A percentile compares a stretch with the other conserved stretches of the same genome.
These are phyloP conservation scores for Pterocles burchelli DNA, from an alignment of 2,113 vertebrate genomes.

Conservation along the genomic window DNA sequence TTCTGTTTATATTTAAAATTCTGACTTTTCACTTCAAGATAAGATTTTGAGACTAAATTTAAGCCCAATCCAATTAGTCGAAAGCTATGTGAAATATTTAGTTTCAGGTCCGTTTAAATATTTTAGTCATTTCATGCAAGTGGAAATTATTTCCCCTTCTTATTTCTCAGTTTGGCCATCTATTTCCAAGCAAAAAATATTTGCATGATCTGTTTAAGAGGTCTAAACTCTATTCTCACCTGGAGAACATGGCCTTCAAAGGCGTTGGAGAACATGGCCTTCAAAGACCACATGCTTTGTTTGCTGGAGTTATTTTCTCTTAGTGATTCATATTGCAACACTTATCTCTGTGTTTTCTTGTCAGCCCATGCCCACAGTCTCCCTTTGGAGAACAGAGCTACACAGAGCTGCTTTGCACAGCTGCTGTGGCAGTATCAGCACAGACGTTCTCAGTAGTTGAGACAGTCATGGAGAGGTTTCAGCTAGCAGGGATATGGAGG, in stretches of 20 bases:
- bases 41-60: not conserved
- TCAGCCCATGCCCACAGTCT: not conserved
- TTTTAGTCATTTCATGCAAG: not conserved
- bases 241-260: not conserved
- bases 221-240: not conserved
- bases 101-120: not conserved
- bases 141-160: not conserved
- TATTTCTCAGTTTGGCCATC: not conserved
- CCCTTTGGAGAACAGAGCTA: not conserved
- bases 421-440: not conserved
- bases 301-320: not conserved
- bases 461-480: not conserved
- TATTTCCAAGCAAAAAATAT: not conserved
- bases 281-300: not conserved
- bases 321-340: not conserved
- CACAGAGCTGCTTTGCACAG: not conserved
- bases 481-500: not conserved
- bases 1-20: not conserved
- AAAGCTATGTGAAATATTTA: not conserved
- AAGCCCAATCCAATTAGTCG: not conserved
- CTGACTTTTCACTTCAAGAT: not conserved
- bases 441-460: not conserved
- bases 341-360: not conserved
- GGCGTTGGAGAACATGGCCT: too few relatives aligned
- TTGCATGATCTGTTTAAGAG: not conserved